These are phyloP conservation scores for Campaea margaritaria DNA, from an alignment of 2,888 invertebrate genomes.

Conservation along the genomic window DNA sequence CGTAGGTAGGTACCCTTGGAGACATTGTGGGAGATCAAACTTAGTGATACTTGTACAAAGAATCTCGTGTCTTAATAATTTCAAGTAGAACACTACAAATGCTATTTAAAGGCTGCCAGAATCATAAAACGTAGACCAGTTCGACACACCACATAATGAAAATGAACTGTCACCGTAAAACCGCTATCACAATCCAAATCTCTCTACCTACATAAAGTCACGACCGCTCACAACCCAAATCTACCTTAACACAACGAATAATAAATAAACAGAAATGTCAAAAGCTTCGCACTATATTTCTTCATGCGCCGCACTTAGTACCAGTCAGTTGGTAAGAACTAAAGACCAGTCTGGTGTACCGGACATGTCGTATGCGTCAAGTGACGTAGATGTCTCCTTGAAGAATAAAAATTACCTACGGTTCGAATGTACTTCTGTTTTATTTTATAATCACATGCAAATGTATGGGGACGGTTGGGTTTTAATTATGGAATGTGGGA, in stretches of 20 bases:
- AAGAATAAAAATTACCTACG: conserved; percentile 67
- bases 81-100: too few relatives aligned
- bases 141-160: too few relatives aligned
- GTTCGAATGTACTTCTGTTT: conserved; percentile 22
- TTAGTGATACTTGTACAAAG: too few relatives aligned
- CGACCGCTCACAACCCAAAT: conserved; percentile 21
- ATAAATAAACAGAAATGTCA: conserved; percentile 51
- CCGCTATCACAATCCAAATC: conserved; percentile 3
- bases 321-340: conserved; percentile 55
- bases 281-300: conserved; percentile 59
- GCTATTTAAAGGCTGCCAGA: too few relatives aligned
- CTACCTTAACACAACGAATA: conserved; percentile 45
- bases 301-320: conserved; percentile 66
- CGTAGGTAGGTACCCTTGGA: too few relatives aligned
- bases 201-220: conserved; percentile 18
- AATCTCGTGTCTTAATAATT: too few relatives aligned
- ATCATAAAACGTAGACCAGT: too few relatives aligned
- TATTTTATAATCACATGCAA: conserved; percentile 39
- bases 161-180: conserved; percentile 1
- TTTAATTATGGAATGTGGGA: conserved; percentile 36
- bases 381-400: conserved; percentile 59
- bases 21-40: too few relatives aligned
- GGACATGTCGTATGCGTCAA: conserved; percentile 73
- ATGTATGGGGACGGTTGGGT: conserved; percentile 30
- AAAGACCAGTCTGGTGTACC: conserved; percentile 56